phyloP scores from a whole-genome alignment of 2,113 vertebrate genomes.

The Ascaphus truei region DNA sequence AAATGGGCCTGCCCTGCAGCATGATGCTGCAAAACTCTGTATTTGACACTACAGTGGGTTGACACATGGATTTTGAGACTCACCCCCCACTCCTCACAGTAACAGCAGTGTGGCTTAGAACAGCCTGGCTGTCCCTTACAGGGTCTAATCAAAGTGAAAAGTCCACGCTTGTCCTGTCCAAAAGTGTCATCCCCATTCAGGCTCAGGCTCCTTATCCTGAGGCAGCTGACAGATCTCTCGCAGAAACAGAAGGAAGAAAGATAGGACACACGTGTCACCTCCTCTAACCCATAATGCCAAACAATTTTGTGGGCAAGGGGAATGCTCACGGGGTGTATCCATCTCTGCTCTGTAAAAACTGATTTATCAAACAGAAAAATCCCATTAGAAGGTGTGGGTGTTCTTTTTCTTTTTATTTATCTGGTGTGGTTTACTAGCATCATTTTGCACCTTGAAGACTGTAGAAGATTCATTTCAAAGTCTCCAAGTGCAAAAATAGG shows the following conservation, averaged over 20 bases:
- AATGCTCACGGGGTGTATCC: neutral
- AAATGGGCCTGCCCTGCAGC: too few relatives aligned
- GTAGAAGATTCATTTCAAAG: too few relatives aligned
- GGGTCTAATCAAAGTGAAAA: conserved; percentile 33
- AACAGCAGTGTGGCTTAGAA: conserved; percentile 8
- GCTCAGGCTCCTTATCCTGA: conserved; percentile 3
- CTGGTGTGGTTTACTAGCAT: too few relatives aligned
- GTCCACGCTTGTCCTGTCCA: conserved; percentile 32
- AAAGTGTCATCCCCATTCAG: conserved; percentile 10
- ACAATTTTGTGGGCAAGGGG: neutral
- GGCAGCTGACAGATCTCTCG: conserved; percentile 28
- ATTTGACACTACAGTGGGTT: too few relatives aligned
- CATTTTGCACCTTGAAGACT: too few relatives aligned
- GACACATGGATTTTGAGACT: neutral
- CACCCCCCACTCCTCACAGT: neutral
- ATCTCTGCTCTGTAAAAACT: too few relatives aligned
- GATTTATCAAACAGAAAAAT: too few relatives aligned
- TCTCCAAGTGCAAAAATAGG: too few relatives aligned
- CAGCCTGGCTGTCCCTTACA: conserved; percentile 5
- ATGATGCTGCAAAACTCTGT: too few relatives aligned
- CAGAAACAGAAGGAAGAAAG: conserved; percentile 11
- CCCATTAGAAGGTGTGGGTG: too few relatives aligned
- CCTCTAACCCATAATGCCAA: conserved; percentile 8
- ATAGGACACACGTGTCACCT: conserved; percentile 14
- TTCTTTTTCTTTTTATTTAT: too few relatives aligned